A percentile compares a stretch with the other conserved stretches of the same genome.
Evolutionary conservation across 2,797 vertebrate species (phyloP).

Genomic region (Melanotaenia pygmaea): DNA sequence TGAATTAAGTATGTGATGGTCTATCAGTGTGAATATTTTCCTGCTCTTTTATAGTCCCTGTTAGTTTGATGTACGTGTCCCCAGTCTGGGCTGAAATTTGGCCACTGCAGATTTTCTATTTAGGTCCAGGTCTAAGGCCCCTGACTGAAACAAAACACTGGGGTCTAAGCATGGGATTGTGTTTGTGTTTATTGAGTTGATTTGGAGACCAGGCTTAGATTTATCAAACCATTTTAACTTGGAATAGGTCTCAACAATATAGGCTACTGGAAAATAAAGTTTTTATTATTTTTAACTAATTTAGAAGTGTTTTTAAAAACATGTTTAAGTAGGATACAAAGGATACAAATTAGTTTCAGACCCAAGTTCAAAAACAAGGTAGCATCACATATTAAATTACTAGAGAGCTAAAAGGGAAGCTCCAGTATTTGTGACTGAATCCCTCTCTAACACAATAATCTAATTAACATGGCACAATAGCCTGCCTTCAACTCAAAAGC

Average conservation of each 20-base stretch:
- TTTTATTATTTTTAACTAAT: background rate
- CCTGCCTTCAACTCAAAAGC: conserved; percentile 11
- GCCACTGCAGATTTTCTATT: background rate
- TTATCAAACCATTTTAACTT: background rate
- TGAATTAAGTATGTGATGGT: background rate
- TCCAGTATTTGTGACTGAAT: conserved; percentile 36
- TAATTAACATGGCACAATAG: conserved; percentile 42
- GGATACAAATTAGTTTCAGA: conserved; percentile 21
- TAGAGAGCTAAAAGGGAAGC: conserved; percentile 38
- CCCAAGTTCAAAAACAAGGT: conserved; percentile 24
- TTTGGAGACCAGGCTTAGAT: background rate
- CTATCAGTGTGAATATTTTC: background rate
- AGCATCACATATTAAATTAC: conserved; percentile 48
- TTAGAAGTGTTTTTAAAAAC: background rate
- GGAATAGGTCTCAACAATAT: background rate
- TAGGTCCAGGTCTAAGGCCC: background rate
- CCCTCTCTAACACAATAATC: conserved; percentile 31
- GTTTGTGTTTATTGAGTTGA: background rate
- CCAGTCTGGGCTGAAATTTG: background rate
- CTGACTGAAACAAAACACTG: background rate
- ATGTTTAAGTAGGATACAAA: background rate
- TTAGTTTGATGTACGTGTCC: background rate
- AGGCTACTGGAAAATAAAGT: background rate
- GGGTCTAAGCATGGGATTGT: background rate
- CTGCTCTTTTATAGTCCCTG: background rate